These are phyloP conservation scores for Megaustenia siamemsis DNA, from an alignment of 2,888 invertebrate genomes.

Conservation along the genomic window DNA sequence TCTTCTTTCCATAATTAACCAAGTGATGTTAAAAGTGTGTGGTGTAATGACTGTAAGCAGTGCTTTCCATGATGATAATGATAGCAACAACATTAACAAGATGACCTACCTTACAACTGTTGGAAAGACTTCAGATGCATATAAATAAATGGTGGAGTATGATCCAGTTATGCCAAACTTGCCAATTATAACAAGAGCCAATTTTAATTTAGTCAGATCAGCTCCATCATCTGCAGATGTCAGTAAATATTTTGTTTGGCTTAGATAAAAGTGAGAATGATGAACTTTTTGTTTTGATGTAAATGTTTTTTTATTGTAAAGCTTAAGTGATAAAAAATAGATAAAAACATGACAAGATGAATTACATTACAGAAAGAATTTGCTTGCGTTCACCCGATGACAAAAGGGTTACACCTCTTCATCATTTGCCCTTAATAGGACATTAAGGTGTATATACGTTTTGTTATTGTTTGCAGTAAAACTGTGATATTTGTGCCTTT, in stretches of 20 bases:
- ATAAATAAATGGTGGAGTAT: constrained; percentile 76
- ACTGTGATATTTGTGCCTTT: too few relatives aligned
- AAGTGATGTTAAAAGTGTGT: neutral
- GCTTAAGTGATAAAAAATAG: too few relatives aligned
- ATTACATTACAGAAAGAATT: too few relatives aligned
- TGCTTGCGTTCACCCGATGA: too few relatives aligned
- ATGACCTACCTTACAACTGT: constrained; percentile 74
- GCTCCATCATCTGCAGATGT: constrained; percentile 62
- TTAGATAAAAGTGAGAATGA: constrained; percentile 15
- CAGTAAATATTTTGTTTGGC: constrained; percentile 18
- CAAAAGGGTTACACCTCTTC: too few relatives aligned
- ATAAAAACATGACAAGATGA: too few relatives aligned
- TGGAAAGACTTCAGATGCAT: constrained; percentile 78
- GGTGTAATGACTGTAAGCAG: neutral
- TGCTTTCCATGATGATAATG: neutral
- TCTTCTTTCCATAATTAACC: neutral
- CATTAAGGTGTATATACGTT: too few relatives aligned
- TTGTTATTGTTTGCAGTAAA: too few relatives aligned
- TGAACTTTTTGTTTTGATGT: too few relatives aligned
- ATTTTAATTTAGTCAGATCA: constrained; percentile 62
- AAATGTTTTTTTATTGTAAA: too few relatives aligned
- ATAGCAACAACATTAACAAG: neutral
- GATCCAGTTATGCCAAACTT: constrained; percentile 80
- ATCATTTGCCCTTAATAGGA: too few relatives aligned
- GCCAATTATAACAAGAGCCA: constrained; percentile 73